A percentile compares a stretch with the other conserved stretches of the same genome.
phyloP scores from a whole-genome alignment of 2,113 vertebrate species.

The Hylia prasina region DNA sequence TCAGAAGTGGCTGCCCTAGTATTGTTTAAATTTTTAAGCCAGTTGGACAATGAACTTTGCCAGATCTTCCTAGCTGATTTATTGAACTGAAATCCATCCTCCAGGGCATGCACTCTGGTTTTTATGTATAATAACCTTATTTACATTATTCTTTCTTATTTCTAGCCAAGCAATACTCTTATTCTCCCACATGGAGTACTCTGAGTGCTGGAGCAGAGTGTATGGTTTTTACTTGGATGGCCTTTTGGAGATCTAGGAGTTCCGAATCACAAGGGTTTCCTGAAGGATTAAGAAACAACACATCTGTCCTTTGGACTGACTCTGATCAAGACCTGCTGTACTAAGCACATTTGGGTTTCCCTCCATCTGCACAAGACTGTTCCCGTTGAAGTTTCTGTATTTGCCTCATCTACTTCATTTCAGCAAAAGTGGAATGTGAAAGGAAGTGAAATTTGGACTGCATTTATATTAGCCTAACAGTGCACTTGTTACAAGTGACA shows the following conservation, averaged over 20 bases:
- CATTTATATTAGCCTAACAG: neutral
- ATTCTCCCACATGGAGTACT: slow-evolving; percentile 20
- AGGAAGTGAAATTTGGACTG: slow-evolving; percentile 32
- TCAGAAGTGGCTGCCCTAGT: neutral
- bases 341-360: slow-evolving; percentile 3
- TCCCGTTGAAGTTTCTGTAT: neutral
- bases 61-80: slow-evolving; percentile 49
- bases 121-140: slow-evolving; percentile 7
- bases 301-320: slow-evolving; percentile 43
- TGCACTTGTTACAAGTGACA: neutral
- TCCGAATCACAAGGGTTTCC: slow-evolving; percentile 42
- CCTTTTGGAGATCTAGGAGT: slow-evolving; percentile 17
- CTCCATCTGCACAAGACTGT: slow-evolving; percentile 44
- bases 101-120: neutral
- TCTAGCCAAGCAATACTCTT: slow-evolving; percentile 17
- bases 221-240: slow-evolving; percentile 18
- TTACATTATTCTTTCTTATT: slow-evolving; percentile 34
- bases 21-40: slow-evolving; percentile 28
- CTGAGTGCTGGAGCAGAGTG: neutral
- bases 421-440: slow-evolving; percentile 29
- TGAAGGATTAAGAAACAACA: slow-evolving; percentile 4
- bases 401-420: slow-evolving; percentile 35
- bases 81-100: slow-evolving; percentile 20
- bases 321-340: slow-evolving; percentile 33
- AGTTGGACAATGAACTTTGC: slow-evolving; percentile 37